phyloP scores from a whole-genome alignment of 2,888 invertebrate species.

The Xestia c-nigrum region DNA sequence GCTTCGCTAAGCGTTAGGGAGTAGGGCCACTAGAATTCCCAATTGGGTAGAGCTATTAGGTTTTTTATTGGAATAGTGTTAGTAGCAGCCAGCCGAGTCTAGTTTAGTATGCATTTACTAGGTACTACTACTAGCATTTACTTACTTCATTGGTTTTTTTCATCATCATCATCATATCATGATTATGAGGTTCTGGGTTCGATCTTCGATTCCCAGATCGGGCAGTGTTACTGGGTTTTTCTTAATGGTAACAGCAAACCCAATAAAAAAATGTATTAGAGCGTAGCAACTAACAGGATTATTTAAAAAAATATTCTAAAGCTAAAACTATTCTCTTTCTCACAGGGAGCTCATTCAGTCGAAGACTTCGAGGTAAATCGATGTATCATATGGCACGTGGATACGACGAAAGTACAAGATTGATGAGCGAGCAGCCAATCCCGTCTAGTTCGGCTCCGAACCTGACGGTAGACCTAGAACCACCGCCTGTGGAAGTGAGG shows the following conservation, averaged over 20 bases:
- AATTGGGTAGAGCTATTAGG: too few relatives aligned
- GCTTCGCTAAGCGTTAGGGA: too few relatives aligned
- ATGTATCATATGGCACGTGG: slow-evolving; percentile 94
- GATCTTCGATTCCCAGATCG: not conserved
- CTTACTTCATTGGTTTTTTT: too few relatives aligned
- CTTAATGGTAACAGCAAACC: not conserved
- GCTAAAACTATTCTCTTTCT: slow-evolving; percentile 2
- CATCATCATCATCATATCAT: too few relatives aligned
- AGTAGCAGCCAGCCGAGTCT: not conserved
- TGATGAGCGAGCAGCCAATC: slow-evolving; percentile 79
- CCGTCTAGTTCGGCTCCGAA: slow-evolving; percentile 83
- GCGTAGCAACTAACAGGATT: not conserved
- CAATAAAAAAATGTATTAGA: not conserved
- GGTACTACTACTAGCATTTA: too few relatives aligned
- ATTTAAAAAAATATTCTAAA: not conserved
- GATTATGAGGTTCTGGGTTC: not conserved
- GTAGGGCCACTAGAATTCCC: not conserved
- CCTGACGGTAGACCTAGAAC: slow-evolving; percentile 76
- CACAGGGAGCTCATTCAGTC: slow-evolving; percentile 93
- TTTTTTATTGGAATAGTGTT: not conserved
- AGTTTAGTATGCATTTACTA: too few relatives aligned
- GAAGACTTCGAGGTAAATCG: slow-evolving; percentile 94
- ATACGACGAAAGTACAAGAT: slow-evolving; percentile 90
- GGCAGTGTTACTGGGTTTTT: not conserved
- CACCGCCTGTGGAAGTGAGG: slow-evolving; percentile 78